Percentiles rank a stretch among this genome's conserved stretches.
These are phyloP conservation scores for Orchesella cincta DNA, from an alignment of 1,140 invertebrate genomes.

Conservation along the genomic window DNA sequence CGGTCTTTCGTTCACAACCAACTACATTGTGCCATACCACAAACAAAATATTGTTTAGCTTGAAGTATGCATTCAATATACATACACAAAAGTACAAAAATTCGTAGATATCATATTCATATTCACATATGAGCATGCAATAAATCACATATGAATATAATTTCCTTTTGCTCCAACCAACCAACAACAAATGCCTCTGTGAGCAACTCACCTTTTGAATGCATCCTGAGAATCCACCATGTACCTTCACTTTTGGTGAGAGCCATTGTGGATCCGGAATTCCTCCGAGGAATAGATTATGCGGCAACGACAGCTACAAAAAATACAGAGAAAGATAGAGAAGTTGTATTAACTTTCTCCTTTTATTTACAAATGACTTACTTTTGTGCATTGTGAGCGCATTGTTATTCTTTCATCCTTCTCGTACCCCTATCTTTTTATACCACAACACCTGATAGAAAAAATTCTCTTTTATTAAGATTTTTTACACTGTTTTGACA, in stretches of 20 bases:
- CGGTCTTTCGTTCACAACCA: constrained; percentile 76
- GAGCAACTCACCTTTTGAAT: constrained; percentile 77
- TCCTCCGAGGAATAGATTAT: constrained; percentile 87
- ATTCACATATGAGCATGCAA: background rate
- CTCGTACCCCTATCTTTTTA: no score
- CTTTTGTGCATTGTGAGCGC: no score
- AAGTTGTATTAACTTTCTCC: background rate
- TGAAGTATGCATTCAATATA: no score
- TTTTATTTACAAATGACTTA: background rate
- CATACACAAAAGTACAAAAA: no score
- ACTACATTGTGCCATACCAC: no score
- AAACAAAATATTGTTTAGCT: no score
- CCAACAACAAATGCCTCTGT: no score
- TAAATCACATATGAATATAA: background rate
- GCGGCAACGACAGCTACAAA: constrained; percentile 73
- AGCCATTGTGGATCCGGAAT: constrained; percentile 75
- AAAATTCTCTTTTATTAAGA: no score
- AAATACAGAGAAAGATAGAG: constrained; percentile 5
- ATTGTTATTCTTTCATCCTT: background rate
- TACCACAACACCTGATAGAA: no score
- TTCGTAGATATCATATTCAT: no score
- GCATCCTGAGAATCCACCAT: constrained; percentile 78
- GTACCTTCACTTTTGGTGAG: constrained; percentile 70
- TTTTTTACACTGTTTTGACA: no score
- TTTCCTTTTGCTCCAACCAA: background rate